Evolutionary conservation across 2,113 vertebrate species (phyloP).

Genomic region (Nanorana parkeri): DNA sequence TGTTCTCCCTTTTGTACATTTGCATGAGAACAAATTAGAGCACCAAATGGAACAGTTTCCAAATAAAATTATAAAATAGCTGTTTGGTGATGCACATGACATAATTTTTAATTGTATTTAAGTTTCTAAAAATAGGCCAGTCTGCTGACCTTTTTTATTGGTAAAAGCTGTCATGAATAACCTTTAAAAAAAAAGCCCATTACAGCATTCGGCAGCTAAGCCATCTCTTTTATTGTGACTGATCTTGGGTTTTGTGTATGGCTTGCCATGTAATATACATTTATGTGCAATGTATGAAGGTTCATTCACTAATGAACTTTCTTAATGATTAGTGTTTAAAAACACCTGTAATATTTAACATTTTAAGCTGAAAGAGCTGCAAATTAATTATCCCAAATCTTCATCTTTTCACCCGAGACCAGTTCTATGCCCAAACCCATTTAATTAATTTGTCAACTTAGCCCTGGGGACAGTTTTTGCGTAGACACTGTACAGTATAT

Average conservation of each 20-base stretch:
- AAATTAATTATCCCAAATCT: no score
- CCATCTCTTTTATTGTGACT: constrained; percentile 59
- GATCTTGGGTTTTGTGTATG: background rate
- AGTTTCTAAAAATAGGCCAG: constrained; percentile 65
- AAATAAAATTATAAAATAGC: no score
- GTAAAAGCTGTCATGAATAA: constrained; percentile 60
- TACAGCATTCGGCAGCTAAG: constrained; percentile 60
- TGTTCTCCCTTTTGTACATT: no score
- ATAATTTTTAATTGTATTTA: constrained; percentile 55
- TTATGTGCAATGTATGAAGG: no score
- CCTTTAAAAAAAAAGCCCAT: constrained; percentile 64
- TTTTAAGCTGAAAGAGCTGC: no score
- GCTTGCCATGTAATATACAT: no score
- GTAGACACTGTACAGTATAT: background rate
- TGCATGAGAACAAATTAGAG: no score
- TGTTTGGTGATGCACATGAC: background rate
- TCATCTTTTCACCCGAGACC: background rate
- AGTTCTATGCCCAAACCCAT: background rate
- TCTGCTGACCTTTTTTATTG: constrained; percentile 72
- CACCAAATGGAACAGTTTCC: no score
- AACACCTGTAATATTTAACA: no score
- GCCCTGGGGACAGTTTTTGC: background rate
- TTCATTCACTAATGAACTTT: no score
- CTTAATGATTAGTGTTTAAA: no score
- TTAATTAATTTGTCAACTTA: background rate